phyloP scores from a whole-genome alignment of 2,113 vertebrate genomes.

The Microcebus lehilahytsara region DNA sequence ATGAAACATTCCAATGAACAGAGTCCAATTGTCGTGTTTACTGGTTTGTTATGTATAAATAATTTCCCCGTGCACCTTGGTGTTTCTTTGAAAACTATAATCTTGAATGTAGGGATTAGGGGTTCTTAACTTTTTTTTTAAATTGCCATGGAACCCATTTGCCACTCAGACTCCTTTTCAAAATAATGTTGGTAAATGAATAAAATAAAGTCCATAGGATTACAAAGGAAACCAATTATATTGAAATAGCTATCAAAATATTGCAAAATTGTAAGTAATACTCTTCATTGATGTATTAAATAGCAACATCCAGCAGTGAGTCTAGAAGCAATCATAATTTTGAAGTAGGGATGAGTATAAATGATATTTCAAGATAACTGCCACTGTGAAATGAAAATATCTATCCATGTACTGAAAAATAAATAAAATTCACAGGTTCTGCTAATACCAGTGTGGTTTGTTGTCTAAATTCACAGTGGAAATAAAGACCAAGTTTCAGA shows the following conservation, averaged over 20 bases:
- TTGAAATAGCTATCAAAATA: conserved; percentile 32
- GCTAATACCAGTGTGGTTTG: background rate
- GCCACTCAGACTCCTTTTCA: background rate
- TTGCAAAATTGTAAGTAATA: conserved; percentile 4
- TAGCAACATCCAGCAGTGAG: background rate
- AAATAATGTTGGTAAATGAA: conserved; percentile 40
- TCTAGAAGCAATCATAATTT: conserved; percentile 2
- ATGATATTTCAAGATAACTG: conserved; percentile 40
- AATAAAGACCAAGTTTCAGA: conserved; percentile 25
- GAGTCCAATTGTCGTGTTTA: background rate
- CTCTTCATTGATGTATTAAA: conserved; percentile 30
- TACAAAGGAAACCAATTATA: conserved; percentile 34
- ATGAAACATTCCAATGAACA: background rate
- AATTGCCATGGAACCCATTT: background rate
- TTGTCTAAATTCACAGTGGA: background rate
- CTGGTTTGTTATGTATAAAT: background rate
- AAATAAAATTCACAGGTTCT: conserved; percentile 25
- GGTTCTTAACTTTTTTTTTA: background rate
- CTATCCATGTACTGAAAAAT: background rate
- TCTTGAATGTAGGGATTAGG: conserved; percentile 7
- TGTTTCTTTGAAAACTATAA: conserved; percentile 49
- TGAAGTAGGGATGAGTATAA: conserved; percentile 14
- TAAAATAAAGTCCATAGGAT: conserved; percentile 36
- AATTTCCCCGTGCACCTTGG: background rate
- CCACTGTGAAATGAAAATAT: background rate